These are phyloP conservation scores for Agelaius tricolor DNA, from an alignment of 2,113 vertebrate species.

Conservation along the genomic window DNA sequence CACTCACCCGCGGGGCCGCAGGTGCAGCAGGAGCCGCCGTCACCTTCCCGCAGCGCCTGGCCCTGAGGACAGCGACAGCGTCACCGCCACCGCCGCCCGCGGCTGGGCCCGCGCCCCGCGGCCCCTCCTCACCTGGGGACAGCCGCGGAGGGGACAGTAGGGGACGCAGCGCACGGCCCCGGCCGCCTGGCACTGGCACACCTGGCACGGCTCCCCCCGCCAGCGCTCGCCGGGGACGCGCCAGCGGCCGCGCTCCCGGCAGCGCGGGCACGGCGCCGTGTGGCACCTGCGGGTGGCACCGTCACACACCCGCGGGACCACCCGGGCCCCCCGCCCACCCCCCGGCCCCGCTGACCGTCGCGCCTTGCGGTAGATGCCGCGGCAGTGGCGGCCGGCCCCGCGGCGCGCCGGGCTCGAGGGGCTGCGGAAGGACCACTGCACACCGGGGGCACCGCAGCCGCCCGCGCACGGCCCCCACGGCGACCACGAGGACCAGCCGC, in stretches of 20 bases:
- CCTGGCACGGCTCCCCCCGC: slow-evolving; percentile 75
- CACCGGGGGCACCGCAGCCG: no score
- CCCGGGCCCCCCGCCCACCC: no score
- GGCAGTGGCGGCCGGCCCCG: no score
- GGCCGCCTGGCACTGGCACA: slow-evolving; percentile 83
- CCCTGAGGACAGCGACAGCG: background rate
- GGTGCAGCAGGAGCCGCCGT: background rate
- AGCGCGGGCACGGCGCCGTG: slow-evolving; percentile 80
- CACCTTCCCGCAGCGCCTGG: background rate
- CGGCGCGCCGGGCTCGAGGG: no score
- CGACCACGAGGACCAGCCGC: no score
- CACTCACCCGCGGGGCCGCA: background rate
- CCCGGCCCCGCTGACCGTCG: no score
- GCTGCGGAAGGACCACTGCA: no score
- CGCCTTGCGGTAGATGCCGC: no score
- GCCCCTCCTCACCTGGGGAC: slow-evolving; percentile 79
- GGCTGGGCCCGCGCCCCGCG: no score
- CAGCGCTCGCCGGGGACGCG: slow-evolving; percentile 80
- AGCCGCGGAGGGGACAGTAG: slow-evolving; percentile 80
- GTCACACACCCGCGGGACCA: background rate
- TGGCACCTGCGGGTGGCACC: slow-evolving; percentile 74
- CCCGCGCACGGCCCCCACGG: no score
- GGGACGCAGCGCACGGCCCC: slow-evolving; percentile 74
- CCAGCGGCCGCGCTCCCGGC: slow-evolving; percentile 73
- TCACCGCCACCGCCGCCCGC: background rate